Conservation (phyloP, 2,113 vertebrate genomes). For the Butorides virescens region DNA sequence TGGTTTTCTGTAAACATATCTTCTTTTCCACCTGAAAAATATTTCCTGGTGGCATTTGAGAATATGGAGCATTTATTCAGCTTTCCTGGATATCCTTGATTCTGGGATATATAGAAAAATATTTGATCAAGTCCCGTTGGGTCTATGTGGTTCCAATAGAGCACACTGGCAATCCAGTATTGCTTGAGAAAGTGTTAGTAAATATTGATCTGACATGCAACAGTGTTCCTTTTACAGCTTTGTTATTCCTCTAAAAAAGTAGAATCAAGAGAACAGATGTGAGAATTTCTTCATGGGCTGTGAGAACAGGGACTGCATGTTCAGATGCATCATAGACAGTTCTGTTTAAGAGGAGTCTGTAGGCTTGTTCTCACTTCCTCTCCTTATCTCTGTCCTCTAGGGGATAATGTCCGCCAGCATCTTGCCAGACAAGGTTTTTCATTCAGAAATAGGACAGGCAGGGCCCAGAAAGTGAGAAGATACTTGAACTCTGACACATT, state of each 20-base stretch:
- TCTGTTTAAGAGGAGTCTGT: not conserved
- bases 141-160: not conserved
- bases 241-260: not conserved
- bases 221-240: not conserved
- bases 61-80: not conserved
- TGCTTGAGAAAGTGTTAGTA: not conserved
- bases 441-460: not conserved
- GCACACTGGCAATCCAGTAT: not conserved
- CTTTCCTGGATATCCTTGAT: not conserved
- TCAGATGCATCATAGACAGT: rapidly evolving
- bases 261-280: not conserved
- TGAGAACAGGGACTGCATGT: not conserved
- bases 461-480: not conserved
- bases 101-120: not conserved
- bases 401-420: not conserved
- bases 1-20: not conserved
- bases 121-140: not conserved
- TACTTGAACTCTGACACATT: not conserved
- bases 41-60: not conserved
- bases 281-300: not conserved
- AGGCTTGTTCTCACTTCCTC: not conserved
- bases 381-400: not conserved
- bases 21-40: not conserved
- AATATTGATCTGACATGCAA: not conserved
- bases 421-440: not conserved